These are phyloP conservation scores for Lepidostoma basale DNA, from an alignment of 1,140 invertebrate species.

Conservation along the genomic window DNA sequence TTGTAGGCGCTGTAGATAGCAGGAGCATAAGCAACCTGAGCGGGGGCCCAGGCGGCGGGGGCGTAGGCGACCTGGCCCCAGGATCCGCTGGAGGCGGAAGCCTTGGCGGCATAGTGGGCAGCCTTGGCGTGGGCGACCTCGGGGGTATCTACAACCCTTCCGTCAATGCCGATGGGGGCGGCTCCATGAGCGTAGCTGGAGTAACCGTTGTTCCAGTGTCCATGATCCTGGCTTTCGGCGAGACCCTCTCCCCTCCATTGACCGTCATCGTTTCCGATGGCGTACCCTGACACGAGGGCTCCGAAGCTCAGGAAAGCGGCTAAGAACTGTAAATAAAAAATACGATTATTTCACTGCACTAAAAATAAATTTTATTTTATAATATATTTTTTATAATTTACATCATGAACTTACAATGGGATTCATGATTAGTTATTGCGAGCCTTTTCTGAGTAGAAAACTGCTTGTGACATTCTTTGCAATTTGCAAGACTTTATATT, in stretches of 20 bases:
- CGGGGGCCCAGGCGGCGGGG: not conserved
- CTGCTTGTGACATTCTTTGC: constrained; percentile 35
- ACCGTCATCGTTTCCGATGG: not conserved
- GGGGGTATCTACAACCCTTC: constrained; percentile 49
- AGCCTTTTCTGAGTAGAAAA: constrained; percentile 45
- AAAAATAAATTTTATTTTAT: not conserved
- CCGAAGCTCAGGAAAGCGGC: constrained; percentile 7
- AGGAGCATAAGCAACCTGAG: constrained; percentile 46
- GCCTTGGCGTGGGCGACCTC: constrained; percentile 57
- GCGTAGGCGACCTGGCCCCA: too few species aligned
- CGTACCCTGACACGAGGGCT: not conserved
- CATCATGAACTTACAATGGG: constrained; percentile 25
- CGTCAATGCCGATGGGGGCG: constrained; percentile 48
- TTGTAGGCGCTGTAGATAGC: constrained; percentile 52
- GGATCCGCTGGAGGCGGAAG: not conserved
- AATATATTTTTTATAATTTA: not conserved
- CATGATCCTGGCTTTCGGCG: constrained; percentile 11
- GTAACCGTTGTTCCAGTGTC: not conserved
- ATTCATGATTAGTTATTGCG: constrained; percentile 30
- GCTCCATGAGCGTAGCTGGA: constrained; percentile 57
- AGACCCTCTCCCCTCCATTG: constrained; percentile 18
- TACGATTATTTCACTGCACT: not conserved
- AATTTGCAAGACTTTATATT: not conserved
- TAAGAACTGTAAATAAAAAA: not conserved
- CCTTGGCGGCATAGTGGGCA: constrained; percentile 46